phyloP scores from a whole-genome alignment of 2,888 invertebrate genomes.

The Taenaris catops region DNA sequence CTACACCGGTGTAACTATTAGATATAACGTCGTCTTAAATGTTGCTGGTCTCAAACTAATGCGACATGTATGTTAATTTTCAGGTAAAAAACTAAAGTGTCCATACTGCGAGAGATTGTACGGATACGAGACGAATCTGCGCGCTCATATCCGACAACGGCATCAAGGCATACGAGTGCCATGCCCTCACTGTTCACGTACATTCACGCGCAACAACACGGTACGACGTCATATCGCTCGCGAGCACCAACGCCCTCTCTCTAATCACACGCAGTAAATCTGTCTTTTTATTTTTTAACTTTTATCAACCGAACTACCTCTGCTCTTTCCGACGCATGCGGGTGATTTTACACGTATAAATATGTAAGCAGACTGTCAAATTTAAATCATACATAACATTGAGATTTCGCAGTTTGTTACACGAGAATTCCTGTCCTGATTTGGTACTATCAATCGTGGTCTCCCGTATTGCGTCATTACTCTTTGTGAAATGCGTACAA shows the following conservation, averaged over 20 bases:
- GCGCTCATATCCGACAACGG: constrained; percentile 94
- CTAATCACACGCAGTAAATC: constrained; percentile 82
- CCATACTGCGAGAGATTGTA: constrained; percentile 95
- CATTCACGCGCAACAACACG: constrained; percentile 95
- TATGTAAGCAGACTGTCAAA: constrained; percentile 4
- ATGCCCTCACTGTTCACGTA: constrained; percentile 93
- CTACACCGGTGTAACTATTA: too few species aligned
- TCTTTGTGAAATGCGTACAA: constrained; percentile 58
- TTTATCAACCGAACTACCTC: constrained; percentile 67
- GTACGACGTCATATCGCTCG: constrained; percentile 94
- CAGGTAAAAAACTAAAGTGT: constrained; percentile 95
- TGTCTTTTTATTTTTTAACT: constrained; percentile 32
- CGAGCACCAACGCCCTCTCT: constrained; percentile 85
- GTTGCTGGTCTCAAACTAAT: too few species aligned
- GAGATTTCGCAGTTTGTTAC: constrained; percentile 3
- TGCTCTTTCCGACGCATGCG: constrained; percentile 43
- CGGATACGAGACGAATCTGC: constrained; percentile 95
- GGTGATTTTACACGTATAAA: constrained; percentile 28
- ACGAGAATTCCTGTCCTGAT: constrained; percentile 5
- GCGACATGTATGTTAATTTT: constrained; percentile 40
- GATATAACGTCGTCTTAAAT: too few species aligned
- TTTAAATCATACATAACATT: background rate
- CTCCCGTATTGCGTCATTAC: constrained; percentile 25
- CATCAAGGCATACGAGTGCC: constrained; percentile 96
- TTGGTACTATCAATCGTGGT: constrained; percentile 19